A percentile compares a stretch with the other conserved stretches of the same genome.
Conservation (phyloP, 2,113 vertebrate genomes). For the Elephas maximus region DNA sequence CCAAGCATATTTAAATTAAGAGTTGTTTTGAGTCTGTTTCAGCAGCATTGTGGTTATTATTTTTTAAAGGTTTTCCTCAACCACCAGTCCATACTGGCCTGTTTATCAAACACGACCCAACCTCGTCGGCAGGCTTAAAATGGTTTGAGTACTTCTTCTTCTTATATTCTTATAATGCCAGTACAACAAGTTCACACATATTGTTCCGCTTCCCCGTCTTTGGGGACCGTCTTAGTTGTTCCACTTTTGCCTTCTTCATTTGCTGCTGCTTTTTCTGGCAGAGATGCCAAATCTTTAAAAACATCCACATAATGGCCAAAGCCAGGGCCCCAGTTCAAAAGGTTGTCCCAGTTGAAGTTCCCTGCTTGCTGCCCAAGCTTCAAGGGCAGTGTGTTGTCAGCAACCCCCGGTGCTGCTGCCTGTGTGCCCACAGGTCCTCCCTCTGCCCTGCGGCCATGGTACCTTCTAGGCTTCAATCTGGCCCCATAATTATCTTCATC, state of each 20-base stretch:
- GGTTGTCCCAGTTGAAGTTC: conserved; percentile 98
- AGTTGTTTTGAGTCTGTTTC: conserved; percentile 84
- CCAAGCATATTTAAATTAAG: conserved; percentile 88
- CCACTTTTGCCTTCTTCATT: conserved; percentile 94
- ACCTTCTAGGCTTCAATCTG: conserved; percentile 94
- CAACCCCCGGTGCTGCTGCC: neutral
- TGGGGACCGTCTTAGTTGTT: conserved; percentile 91
- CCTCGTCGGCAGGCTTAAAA: conserved; percentile 76
- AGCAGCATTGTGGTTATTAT: conserved; percentile 91
- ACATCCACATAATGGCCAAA: conserved; percentile 99
- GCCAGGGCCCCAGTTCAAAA: conserved; percentile 99
- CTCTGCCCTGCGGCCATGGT: conserved; percentile 95
- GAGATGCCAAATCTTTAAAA: conserved; percentile 97
- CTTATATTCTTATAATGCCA: conserved; percentile 66
- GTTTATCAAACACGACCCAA: conserved; percentile 81
- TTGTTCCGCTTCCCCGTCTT: conserved; percentile 96
- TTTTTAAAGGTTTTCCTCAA: conserved; percentile 85
- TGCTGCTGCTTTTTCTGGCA: conserved; percentile 94
- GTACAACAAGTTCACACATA: conserved; percentile 92
- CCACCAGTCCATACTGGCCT: conserved; percentile 85
- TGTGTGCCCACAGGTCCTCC: conserved; percentile 91
- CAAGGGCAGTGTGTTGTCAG: conserved; percentile 92
- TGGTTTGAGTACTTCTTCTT: conserved; percentile 67
- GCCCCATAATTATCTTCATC: conserved; percentile 95
- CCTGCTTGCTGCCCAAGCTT: conserved; percentile 94